Evolutionary conservation across 2,797 vertebrate species (phyloP).

Genomic region (Natrix natrix): DNA sequence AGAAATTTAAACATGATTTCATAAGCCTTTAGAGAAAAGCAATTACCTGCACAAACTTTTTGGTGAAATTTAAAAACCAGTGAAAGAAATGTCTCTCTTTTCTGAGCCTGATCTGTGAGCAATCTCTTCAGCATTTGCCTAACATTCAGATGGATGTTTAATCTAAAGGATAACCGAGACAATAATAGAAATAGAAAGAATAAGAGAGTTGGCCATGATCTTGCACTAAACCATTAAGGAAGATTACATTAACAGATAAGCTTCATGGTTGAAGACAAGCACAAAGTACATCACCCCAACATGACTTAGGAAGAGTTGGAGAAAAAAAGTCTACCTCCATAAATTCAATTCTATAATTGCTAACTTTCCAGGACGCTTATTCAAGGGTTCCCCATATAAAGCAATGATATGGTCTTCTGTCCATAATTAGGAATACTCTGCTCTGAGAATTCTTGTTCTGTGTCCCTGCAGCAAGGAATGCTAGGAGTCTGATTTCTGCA

Average conservation of each 20-base stretch:
- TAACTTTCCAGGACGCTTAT: not conserved
- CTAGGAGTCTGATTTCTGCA: not conserved
- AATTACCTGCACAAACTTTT: not conserved
- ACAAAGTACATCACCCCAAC: not conserved
- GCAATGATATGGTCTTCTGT: not conserved
- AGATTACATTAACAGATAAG: not conserved
- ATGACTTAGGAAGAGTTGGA: not conserved
- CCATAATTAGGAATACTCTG: not conserved
- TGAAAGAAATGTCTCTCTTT: not conserved
- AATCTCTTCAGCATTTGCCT: not conserved
- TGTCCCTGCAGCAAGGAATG: not conserved
- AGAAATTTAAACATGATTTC: not conserved
- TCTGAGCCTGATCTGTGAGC: not conserved
- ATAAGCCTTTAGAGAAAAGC: not conserved
- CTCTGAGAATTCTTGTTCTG: not conserved
- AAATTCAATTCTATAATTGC: not conserved
- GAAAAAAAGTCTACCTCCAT: not conserved
- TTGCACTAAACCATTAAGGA: not conserved
- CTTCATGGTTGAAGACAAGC: not conserved
- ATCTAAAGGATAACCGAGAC: not conserved
- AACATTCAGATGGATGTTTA: not conserved
- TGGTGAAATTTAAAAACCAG: not conserved
- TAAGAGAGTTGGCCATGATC: not conserved
- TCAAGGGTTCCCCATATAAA: not conserved
- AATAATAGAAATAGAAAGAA: not conserved